Conservation (phyloP, 1,140 invertebrate species). For the Heliconius eleuchia region DNA sequence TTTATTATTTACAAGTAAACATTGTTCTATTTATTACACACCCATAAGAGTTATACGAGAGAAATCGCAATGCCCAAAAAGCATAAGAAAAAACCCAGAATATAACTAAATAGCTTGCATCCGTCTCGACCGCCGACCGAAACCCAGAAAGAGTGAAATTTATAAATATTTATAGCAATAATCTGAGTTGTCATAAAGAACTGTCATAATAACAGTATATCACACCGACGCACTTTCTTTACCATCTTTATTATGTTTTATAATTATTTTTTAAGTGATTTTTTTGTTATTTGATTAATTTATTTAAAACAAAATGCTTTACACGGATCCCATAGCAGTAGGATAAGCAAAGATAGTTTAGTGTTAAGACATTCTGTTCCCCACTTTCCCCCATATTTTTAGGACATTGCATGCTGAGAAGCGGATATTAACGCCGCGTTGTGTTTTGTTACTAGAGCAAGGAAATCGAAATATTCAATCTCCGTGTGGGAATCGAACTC, state of each 20-base stretch:
- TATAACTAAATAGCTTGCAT: background rate
- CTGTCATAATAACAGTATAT: background rate
- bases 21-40: background rate
- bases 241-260: background rate
- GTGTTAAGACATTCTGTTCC: too few species aligned
- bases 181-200: background rate
- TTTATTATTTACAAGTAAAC: background rate
- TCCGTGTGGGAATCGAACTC: too few species aligned
- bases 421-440: too few species aligned
- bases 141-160: slow-evolving; percentile 1
- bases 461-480: too few species aligned
- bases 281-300: too few species aligned
- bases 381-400: too few species aligned
- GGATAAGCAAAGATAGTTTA: too few species aligned
- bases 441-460: too few species aligned
- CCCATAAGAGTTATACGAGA: background rate
- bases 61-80: slow-evolving; percentile 3
- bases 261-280: too few species aligned
- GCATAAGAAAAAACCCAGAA: background rate
- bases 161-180: background rate
- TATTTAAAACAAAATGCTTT: too few species aligned
- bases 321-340: too few species aligned
- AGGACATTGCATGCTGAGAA: too few species aligned
- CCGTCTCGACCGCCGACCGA: background rate
- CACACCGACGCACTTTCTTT: background rate